Conservation (phyloP, 2,113 vertebrate species). For the Taurulus bubalis region DNA sequence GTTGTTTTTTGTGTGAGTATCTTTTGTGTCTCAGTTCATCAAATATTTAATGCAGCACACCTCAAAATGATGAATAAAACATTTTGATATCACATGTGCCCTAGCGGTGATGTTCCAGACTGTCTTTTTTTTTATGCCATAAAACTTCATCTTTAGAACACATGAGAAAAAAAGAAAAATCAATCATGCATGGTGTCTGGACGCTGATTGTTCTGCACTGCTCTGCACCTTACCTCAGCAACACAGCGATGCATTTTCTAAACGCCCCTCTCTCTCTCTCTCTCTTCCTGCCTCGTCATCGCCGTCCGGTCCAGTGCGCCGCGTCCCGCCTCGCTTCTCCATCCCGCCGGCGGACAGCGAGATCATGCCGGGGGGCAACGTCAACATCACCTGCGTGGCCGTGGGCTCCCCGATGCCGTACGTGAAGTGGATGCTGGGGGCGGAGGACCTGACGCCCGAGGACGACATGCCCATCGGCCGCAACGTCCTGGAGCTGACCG, state of each 20-base stretch:
- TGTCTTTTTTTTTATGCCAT: slow-evolving; percentile 46
- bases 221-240: not conserved
- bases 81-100: slow-evolving; percentile 61
- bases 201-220: slow-evolving; percentile 5
- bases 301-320: slow-evolving; percentile 88
- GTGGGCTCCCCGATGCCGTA: slow-evolving; percentile 99
- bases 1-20: slow-evolving; percentile 40
- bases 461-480: slow-evolving; percentile 99
- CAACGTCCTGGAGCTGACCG: slow-evolving; percentile 96
- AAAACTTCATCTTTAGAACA: slow-evolving; percentile 50
- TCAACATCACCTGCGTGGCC: slow-evolving; percentile 98
- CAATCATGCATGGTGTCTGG: not conserved
- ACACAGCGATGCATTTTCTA: slow-evolving; percentile 32
- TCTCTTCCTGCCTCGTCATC: slow-evolving; percentile 35
- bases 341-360: slow-evolving; percentile 98
- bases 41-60: slow-evolving; percentile 68
- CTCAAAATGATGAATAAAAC: slow-evolving; percentile 77
- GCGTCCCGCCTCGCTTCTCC: slow-evolving; percentile 96
- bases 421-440: slow-evolving; percentile 99
- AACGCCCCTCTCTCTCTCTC: not conserved
- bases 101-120: slow-evolving; percentile 40
- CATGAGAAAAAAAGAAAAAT: not conserved
- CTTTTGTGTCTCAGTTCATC: slow-evolving; percentile 64
- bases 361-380: slow-evolving; percentile 98
- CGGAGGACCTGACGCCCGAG: slow-evolving; percentile 97